Evolutionary conservation across 2,797 vertebrate genomes (phyloP), one percentile per base, ranked within the genome.

Genomic region (Urophycis tenuis): DNA sequence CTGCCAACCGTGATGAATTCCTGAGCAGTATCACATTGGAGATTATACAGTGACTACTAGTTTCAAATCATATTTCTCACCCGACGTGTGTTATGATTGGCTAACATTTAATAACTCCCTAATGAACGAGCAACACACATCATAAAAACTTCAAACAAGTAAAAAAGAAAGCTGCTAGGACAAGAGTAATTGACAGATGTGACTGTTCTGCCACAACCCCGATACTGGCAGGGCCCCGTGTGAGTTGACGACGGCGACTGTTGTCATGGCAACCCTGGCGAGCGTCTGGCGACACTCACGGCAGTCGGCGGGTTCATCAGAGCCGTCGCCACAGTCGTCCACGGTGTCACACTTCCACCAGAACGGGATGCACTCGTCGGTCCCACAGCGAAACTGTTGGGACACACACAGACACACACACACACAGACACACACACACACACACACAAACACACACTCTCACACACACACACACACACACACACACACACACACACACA

Each of bases 341-440:
- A 98, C 97, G 0, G 97, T 99, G 90, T 99, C 98, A 83, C 98
- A 99, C 87, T 99, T 99, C 98, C 98, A 99, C 98, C 98, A 99
- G 84, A 99, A 99, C 0, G 98, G 98, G 86, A 99, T 99, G 75
- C 98, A 99, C 91, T 99, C 98, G 83, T 99, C 97, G 1, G 97
- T 99, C 81, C 95, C 97, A 75, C 98, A 99, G 75, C 96, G 96
- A 85, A 99, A 99, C 98, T 99, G 83, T 8, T 64, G 80, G 39
- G 3, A 67, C n/a, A 64, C 60, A 64, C 60, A 64, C 60, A 60
- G n/a, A 67, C 25, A 29, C 25, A 67, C 11, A 7, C 17, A n/a
- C 53, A 36, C 67, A 29, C 35, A 69, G 29, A 31, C 29, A 70
- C 67, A 70, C 10, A 17, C 45, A 33, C 53, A 22, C 32, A n/a